These are phyloP conservation scores for Hypotaenidia philippensis DNA, from an alignment of 2,797 vertebrate species.

Conservation along the genomic window DNA sequence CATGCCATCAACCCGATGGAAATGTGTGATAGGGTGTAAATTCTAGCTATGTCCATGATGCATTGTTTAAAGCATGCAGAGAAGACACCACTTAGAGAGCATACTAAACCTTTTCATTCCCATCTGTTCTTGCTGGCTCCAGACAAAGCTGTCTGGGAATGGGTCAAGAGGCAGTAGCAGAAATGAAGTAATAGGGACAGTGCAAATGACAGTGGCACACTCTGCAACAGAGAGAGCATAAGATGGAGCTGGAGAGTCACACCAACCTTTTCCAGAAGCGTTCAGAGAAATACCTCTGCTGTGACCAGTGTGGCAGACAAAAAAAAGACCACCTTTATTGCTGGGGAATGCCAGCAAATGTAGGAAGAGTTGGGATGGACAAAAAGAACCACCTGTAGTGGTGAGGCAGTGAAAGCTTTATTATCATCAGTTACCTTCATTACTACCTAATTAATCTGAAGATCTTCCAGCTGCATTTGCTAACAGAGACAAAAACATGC, in stretches of 20 bases:
- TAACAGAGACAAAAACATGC: not conserved
- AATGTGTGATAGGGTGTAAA: not conserved
- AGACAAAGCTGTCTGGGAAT: not conserved
- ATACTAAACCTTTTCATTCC: not conserved
- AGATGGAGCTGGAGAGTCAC: not conserved
- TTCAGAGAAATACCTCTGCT: not conserved
- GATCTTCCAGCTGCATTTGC: not conserved
- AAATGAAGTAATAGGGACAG: not conserved
- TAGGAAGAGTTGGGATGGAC: not conserved
- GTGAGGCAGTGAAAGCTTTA: not conserved
- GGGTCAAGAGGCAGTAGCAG: not conserved
- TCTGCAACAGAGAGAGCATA: not conserved
- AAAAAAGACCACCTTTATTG: not conserved
- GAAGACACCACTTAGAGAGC: not conserved
- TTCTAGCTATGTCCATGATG: not conserved
- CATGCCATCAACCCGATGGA: not conserved
- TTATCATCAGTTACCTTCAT: not conserved
- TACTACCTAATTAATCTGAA: not conserved
- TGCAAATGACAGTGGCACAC: not conserved
- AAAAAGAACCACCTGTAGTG: not conserved
- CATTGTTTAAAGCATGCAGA: not conserved
- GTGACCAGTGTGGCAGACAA: not conserved
- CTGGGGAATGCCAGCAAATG: not conserved
- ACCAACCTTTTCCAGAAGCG: not conserved
- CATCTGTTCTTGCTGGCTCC: not conserved